Evolutionary conservation across 1,140 invertebrate species (phyloP).

Genomic region (Hermetia illucens): DNA sequence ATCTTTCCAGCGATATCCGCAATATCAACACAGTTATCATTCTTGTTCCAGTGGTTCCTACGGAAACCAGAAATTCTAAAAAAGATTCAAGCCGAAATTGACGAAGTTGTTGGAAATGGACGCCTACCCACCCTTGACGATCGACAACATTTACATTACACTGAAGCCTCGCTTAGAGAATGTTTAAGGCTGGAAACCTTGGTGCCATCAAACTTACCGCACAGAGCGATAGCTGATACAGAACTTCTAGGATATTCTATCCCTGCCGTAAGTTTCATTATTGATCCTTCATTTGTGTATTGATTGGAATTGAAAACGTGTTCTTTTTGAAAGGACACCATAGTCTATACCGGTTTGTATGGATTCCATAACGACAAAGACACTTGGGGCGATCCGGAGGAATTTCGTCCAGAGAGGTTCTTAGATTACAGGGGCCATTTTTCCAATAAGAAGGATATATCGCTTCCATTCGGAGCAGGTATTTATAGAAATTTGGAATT

Average conservation of each 20-base stretch:
- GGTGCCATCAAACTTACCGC: conserved; percentile 38
- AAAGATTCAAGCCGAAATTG: conserved; percentile 51
- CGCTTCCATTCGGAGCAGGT: conserved; percentile 45
- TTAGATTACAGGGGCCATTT: conserved; percentile 17
- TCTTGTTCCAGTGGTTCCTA: conserved; percentile 45
- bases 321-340: conserved; percentile 26
- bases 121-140: conserved; percentile 47
- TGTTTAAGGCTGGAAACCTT: conserved; percentile 37
- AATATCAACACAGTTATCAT: conserved; percentile 29
- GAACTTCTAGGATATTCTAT: conserved; percentile 35
- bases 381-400: conserved; percentile 52
- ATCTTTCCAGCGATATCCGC: conserved; percentile 39
- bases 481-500: conserved; percentile 5
- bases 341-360: conserved; percentile 36
- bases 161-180: conserved; percentile 44
- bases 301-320: no score
- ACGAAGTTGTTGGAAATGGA: conserved; percentile 46
- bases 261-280: conserved; percentile 37
- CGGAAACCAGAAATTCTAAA: conserved; percentile 46
- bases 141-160: conserved; percentile 38
- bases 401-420: conserved; percentile 51
- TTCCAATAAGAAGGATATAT: conserved; percentile 24
- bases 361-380: conserved; percentile 38
- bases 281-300: no score
- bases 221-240: conserved; percentile 29